phyloP scores from a whole-genome alignment of 2,888 invertebrate species.

The Aricia artaxerxes region DNA sequence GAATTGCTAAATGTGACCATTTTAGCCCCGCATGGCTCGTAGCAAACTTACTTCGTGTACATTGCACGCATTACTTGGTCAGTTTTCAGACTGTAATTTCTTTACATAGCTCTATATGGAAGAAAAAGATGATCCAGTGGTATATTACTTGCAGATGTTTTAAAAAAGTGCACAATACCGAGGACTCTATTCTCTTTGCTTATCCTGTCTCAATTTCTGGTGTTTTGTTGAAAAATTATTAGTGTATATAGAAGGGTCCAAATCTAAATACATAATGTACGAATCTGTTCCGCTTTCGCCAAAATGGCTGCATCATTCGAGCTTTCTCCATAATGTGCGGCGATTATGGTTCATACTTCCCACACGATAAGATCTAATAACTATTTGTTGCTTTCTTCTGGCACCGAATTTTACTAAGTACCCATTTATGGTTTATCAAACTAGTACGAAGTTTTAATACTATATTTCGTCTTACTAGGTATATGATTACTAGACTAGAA shows the following conservation, averaged over 20 bases:
- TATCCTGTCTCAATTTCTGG: not conserved
- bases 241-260: not conserved
- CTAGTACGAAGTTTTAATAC: not conserved
- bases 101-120: no score
- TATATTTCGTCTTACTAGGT: no score
- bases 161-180: not conserved
- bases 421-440: not conserved
- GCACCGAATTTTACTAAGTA: not conserved
- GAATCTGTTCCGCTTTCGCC: constrained; percentile 18
- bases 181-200: not conserved
- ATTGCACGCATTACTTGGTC: not conserved
- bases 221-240: not conserved
- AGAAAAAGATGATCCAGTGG: no score
- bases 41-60: not conserved
- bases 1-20: no score
- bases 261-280: not conserved
- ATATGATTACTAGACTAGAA: not conserved
- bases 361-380: not conserved
- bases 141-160: not conserved
- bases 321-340: constrained; percentile 9
- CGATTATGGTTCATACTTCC: not conserved
- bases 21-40: not conserved
- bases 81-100: no score
- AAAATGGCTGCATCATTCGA: not conserved
- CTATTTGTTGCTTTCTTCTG: constrained; percentile 7